phyloP scores from a whole-genome alignment of 2,888 invertebrate species.

The Hartigia nigra region DNA sequence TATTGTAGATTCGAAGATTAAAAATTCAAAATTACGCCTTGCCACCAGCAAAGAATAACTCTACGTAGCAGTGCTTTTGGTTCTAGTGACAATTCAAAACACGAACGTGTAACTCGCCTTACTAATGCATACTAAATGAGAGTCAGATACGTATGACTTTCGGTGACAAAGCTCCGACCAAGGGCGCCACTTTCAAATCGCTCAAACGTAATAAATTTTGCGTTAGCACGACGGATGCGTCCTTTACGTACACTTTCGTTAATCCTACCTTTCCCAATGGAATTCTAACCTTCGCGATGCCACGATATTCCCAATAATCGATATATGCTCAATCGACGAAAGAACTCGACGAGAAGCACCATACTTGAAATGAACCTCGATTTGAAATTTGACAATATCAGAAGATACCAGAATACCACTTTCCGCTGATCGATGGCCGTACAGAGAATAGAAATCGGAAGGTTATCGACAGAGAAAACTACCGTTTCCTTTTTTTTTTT shows the following conservation, averaged over 20 bases:
- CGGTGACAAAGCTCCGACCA: not conserved
- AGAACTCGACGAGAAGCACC: not conserved
- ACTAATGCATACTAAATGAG: not conserved
- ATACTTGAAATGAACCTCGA: not conserved
- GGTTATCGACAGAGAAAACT: slow-evolving; percentile 55
- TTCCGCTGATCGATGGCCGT: slow-evolving; percentile 33
- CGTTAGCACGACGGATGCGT: not conserved
- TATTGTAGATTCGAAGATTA: not conserved
- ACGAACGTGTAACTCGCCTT: not conserved
- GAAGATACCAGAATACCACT: slow-evolving; percentile 16
- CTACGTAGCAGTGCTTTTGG: not conserved
- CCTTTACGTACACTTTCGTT: not conserved
- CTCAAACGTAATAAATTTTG: not conserved
- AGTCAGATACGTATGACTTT: not conserved
- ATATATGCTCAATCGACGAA: not conserved
- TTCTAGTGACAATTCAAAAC: not conserved
- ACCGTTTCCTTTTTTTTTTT: slow-evolving; percentile 35
- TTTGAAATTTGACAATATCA: not conserved
- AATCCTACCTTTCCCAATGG: not conserved
- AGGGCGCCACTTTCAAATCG: not conserved
- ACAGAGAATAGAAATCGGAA: slow-evolving; percentile 52
- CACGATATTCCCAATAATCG: not conserved
- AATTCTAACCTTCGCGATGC: not conserved
- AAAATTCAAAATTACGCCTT: not conserved
- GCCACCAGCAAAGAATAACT: not conserved